A percentile compares a stretch with the other conserved stretches of the same genome.
phyloP scores from a whole-genome alignment of 2,113 vertebrate species.

The Engystomops pustulosus region DNA sequence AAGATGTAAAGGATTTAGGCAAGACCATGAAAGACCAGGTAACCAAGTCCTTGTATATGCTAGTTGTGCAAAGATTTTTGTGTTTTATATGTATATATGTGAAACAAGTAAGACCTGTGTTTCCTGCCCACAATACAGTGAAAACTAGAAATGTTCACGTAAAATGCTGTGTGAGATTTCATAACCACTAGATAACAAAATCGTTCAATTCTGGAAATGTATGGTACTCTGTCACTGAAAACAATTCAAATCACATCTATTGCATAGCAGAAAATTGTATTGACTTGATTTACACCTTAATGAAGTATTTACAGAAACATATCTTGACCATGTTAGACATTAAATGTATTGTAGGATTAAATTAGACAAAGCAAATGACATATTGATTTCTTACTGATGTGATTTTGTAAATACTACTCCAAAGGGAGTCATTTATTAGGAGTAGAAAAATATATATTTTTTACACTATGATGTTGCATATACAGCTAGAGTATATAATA shows the following conservation, averaged over 20 bases:
- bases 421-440: not conserved
- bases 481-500: not conserved
- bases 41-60: slow-evolving; percentile 66
- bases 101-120: not conserved
- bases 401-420: slow-evolving; percentile 29
- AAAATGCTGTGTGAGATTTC: too few species aligned
- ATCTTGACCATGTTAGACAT: not conserved
- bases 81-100: not conserved
- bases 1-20: slow-evolving; percentile 92
- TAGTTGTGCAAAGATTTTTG: not conserved
- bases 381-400: slow-evolving; percentile 41
- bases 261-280: too few species aligned
- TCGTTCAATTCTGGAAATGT: too few species aligned
- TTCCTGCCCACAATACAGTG: too few species aligned
- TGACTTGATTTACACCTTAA: too few species aligned
- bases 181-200: too few species aligned
- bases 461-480: not conserved
- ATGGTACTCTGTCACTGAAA: too few species aligned
- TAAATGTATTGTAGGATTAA: not conserved
- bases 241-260: too few species aligned
- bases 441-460: not conserved
- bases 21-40: slow-evolving; percentile 95
- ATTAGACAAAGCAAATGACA: slow-evolving; percentile 37
- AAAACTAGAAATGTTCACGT: too few species aligned
- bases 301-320: not conserved